Conservation (phyloP, 2,797 vertebrate genomes). For the Takifugu ocellatus region DNA sequence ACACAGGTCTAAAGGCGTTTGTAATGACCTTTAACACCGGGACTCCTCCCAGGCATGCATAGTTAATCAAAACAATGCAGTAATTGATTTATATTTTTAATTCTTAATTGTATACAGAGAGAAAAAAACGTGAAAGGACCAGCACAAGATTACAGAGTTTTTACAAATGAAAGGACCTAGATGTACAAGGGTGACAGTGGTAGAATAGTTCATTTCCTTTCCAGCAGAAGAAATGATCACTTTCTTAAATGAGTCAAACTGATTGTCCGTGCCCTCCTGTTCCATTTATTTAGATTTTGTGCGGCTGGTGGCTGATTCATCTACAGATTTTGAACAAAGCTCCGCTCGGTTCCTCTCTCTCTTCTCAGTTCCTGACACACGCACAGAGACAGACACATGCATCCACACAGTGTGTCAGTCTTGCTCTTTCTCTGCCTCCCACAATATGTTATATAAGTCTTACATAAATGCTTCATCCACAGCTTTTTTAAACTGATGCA, state of each 20-base stretch:
- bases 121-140: slow-evolving; percentile 38
- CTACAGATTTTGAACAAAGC: slow-evolving; percentile 48
- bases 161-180: slow-evolving; percentile 43
- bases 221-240: slow-evolving; percentile 29
- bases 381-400: background rate
- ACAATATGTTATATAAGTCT: slow-evolving; percentile 69
- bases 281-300: slow-evolving; percentile 42
- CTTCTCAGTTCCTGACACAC: background rate
- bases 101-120: slow-evolving; percentile 55
- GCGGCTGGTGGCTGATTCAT: slow-evolving; percentile 55
- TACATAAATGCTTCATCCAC: slow-evolving; percentile 66
- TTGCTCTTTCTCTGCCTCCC: slow-evolving; percentile 57
- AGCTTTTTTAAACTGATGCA: slow-evolving; percentile 55
- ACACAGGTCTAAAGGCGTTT: slow-evolving; percentile 4
- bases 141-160: slow-evolving; percentile 58
- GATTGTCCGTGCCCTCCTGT: slow-evolving; percentile 21
- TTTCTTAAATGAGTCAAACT: slow-evolving; percentile 23
- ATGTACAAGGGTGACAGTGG: slow-evolving; percentile 20
- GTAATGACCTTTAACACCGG: slow-evolving; percentile 7
- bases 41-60: slow-evolving; percentile 30
- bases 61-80: slow-evolving; percentile 42
- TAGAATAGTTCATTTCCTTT: slow-evolving; percentile 33
- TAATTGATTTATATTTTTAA: slow-evolving; percentile 67
- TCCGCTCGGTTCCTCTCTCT: slow-evolving; percentile 16
- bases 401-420: slow-evolving; percentile 31